These are phyloP conservation scores for Cosmia trapezina DNA, from an alignment of 2,888 invertebrate species.

Conservation along the genomic window DNA sequence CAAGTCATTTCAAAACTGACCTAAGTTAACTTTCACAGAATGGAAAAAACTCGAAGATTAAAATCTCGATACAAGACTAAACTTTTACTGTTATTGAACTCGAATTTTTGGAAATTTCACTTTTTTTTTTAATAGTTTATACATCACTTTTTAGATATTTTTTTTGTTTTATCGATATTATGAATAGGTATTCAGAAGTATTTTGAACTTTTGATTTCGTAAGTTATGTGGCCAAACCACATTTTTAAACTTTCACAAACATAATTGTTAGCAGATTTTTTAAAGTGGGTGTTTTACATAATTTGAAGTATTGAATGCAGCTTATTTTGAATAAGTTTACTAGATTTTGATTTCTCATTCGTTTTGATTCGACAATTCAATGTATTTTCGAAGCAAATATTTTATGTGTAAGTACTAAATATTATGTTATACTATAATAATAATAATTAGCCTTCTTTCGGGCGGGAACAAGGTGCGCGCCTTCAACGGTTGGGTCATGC, in stretches of 20 bases:
- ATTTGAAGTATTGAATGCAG: neutral
- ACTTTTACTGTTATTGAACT: slow-evolving; percentile 29
- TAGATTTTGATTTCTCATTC: neutral
- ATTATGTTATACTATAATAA: neutral
- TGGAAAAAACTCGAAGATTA: slow-evolving; percentile 23
- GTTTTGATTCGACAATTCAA: too few species aligned
- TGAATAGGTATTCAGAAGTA: neutral
- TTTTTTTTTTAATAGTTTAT: neutral
- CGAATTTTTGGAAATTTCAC: slow-evolving; percentile 19
- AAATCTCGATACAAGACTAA: neutral
- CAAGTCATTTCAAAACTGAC: slow-evolving; percentile 6
- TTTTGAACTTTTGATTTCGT: neutral
- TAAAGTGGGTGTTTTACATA: neutral
- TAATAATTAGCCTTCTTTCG: too few species aligned
- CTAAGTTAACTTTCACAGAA: slow-evolving; percentile 37
- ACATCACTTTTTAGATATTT: neutral
- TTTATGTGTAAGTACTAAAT: neutral
- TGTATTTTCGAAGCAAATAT: neutral
- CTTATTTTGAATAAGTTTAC: neutral
- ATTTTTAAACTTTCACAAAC: slow-evolving; percentile 18
- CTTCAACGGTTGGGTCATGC: too few species aligned
- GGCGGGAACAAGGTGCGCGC: too few species aligned
- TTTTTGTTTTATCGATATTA: neutral
- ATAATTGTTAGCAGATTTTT: neutral
- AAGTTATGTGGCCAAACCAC: neutral